These are phyloP conservation scores for Origma solitaria DNA, from an alignment of 2,113 vertebrate species.

Conservation along the genomic window DNA sequence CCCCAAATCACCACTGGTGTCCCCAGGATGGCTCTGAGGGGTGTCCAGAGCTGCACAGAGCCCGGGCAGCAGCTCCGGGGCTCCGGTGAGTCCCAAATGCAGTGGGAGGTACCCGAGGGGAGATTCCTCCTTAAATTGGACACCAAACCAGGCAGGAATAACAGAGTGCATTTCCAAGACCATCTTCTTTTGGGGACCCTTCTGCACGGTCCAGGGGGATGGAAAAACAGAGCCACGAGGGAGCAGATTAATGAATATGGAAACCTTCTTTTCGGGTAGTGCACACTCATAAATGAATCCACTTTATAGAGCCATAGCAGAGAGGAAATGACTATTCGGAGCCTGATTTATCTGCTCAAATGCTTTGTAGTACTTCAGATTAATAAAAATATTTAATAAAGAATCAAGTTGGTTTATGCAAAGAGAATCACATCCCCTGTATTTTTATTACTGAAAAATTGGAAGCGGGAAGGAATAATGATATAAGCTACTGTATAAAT, in stretches of 20 bases:
- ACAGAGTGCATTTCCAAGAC: not conserved
- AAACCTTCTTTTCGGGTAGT: not conserved
- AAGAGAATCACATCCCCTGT: slow-evolving; percentile 66
- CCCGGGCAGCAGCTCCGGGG: not conserved
- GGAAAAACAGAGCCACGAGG: not conserved
- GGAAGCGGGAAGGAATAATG: slow-evolving; percentile 63
- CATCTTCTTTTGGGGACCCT: not conserved
- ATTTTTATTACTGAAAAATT: slow-evolving; percentile 72
- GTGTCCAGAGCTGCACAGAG: no score
- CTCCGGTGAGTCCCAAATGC: no score
- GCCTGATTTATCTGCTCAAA: slow-evolving; percentile 52
- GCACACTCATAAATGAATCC: not conserved
- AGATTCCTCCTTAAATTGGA: not conserved
- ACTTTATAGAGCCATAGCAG: slow-evolving; percentile 45
- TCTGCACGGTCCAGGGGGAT: accelerated
- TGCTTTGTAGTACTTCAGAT: slow-evolving; percentile 62
- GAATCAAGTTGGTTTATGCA: slow-evolving; percentile 71
- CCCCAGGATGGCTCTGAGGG: accelerated
- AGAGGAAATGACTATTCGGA: not conserved
- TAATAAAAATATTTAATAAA: slow-evolving; percentile 75
- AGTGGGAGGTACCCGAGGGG: accelerated
- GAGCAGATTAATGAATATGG: not conserved
- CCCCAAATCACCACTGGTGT: not conserved
- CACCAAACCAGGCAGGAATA: not conserved
- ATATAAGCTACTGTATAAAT: slow-evolving; percentile 64